Conservation (phyloP, 1,140 invertebrate genomes). For the Diachasma alloeum region DNA sequence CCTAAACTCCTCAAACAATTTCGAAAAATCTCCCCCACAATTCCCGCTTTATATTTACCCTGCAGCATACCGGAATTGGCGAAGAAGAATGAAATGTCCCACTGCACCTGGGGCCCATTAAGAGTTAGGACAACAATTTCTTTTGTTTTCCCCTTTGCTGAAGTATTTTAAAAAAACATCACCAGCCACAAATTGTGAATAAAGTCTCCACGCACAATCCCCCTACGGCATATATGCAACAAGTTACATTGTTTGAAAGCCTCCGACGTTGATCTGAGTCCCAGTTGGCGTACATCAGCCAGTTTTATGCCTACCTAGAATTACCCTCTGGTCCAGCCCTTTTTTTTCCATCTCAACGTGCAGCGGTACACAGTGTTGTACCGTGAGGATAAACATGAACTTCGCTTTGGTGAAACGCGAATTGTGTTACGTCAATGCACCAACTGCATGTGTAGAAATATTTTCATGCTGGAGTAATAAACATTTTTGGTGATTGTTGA, state of each 20-base stretch:
- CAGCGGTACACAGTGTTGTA: not conserved
- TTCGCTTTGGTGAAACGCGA: not conserved
- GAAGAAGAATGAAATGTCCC: not conserved
- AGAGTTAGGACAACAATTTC: slow-evolving; percentile 45
- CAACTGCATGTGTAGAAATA: not conserved
- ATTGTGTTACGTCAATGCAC: not conserved
- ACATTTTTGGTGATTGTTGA: not conserved
- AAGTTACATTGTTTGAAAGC: slow-evolving; percentile 64
- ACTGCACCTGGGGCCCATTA: slow-evolving; percentile 49
- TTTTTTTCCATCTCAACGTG: not conserved
- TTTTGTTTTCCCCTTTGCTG: slow-evolving; percentile 32
- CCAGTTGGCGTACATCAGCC: slow-evolving; percentile 55
- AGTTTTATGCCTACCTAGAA: slow-evolving; percentile 56
- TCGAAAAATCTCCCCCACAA: not conserved
- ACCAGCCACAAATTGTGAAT: slow-evolving; percentile 27
- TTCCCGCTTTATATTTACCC: not conserved
- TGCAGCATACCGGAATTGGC: not conserved
- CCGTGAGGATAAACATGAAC: not conserved
- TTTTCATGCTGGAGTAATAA: not conserved
- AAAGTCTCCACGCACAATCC: slow-evolving; percentile 14
- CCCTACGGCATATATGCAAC: slow-evolving; percentile 19
- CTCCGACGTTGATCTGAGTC: slow-evolving; percentile 58
- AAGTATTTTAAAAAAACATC: slow-evolving; percentile 2
- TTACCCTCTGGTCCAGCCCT: slow-evolving; percentile 27
- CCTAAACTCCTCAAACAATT: slow-evolving; percentile 1